Evolutionary conservation across 2,888 invertebrate genomes (phyloP), one percentile per base, ranked within the genome.

Genomic region (Acronicta alni): DNA sequence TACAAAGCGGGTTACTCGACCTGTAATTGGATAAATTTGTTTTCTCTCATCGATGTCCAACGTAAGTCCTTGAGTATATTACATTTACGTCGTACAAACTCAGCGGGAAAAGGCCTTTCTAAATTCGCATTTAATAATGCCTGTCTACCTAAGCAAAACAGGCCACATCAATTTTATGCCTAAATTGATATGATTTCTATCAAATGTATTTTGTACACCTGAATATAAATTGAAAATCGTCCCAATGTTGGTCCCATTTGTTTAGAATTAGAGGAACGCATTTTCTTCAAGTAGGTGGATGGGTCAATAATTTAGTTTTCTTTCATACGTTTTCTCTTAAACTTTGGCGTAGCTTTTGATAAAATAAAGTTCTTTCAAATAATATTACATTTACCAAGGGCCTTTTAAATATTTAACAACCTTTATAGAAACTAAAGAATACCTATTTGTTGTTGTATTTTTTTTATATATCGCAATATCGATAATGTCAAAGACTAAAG

Each of bases 31-130:
- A 68, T 68, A 55, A 65, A 68, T 59, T 55, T 59, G 70, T 59
- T 70, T 70, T 68, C 67, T 59, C n/a, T 26, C 52, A 48, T 70
- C 65, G 52, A 65, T 70, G 59, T 55, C 70, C 67, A 65, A 41
- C 41, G 16, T 46, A 18, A 44, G 54, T 43, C 67, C 70, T 65
- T 68, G 65, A 57, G 35, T 15, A 49, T 68, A 68, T 59, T 70
- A 51, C 41, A 45, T 59, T 69, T 69, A 59, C 23, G 48, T 52
- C 9, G 35, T 9, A 57, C 48, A 51, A 15, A 32, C 39, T 43
- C 32, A 46, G 32, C 49, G 37, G 44, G 49, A 37, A 68, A 63
- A 17, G 58, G 58, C 54, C 10, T 57, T 48, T 41, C 39, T 54
- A 58, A 67, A 67, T 69, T 57, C 53, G 10, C 47, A 54, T 51